phyloP scores from a whole-genome alignment of 2,888 invertebrate species.

The Eurytoma adleriae region DNA sequence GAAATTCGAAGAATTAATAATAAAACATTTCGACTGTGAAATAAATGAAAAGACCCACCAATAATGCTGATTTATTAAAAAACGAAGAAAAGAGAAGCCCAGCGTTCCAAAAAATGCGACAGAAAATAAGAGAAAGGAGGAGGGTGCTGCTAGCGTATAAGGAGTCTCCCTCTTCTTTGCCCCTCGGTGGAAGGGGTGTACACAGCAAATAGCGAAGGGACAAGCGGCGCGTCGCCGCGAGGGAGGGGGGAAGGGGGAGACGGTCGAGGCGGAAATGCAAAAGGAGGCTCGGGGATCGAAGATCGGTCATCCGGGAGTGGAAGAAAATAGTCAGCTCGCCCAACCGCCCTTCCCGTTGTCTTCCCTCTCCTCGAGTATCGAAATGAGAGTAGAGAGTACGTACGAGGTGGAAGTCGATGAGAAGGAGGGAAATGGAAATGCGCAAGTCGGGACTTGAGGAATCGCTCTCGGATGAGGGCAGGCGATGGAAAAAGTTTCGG shows the following conservation, averaged over 20 bases:
- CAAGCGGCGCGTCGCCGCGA: not conserved
- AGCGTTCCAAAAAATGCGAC: not conserved
- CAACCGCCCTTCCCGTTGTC: not conserved
- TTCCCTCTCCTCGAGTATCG: not conserved
- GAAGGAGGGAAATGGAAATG: not conserved
- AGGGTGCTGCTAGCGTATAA: not conserved
- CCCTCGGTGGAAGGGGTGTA: not conserved
- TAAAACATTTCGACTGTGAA: too few relatives aligned
- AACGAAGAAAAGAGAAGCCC: constrained; percentile 20
- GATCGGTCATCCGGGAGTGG: constrained; percentile 32
- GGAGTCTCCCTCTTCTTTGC: too few relatives aligned
- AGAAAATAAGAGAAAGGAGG: not conserved
- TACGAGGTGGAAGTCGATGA: not conserved
- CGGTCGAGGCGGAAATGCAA: constrained; percentile 30
- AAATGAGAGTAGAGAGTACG: not conserved
- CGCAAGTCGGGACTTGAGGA: not conserved
- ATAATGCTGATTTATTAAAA: too few relatives aligned
- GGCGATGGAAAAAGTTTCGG: not conserved
- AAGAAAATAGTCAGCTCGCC: constrained; percentile 16
- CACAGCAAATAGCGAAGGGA: not conserved
- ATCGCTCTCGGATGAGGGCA: not conserved
- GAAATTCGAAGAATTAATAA: too few relatives aligned
- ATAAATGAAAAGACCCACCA: too few relatives aligned
- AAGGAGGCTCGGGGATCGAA: constrained; percentile 21
- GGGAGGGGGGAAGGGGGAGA: constrained; percentile 10